Evolutionary conservation across 53 echinoderm and acorn worm genomes (phyloP), one percentile per base, ranked within the genome.

Genomic region (Echinarachnius parma): DNA sequence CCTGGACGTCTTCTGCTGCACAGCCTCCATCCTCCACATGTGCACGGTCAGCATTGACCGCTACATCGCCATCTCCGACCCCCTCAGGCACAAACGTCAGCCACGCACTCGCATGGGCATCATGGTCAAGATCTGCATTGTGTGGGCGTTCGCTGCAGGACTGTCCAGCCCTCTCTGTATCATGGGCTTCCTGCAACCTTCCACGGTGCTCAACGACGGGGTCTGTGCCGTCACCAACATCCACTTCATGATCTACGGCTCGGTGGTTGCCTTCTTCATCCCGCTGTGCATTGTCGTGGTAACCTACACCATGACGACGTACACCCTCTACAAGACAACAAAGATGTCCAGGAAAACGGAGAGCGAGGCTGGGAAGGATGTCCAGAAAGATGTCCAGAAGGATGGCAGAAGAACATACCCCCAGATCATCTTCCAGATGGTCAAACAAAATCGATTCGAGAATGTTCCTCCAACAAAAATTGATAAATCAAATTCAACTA

Each of bases 11-110:
- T 77, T 93, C 32, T 89, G 81, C 25, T 93, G 93, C 28, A 93
- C 93, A 1, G 57, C 93, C 4, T 93, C 93, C 33, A 93, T 93
- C 21, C 69, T 93, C 22, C 93, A 93, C 78, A 89, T 93, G 62
- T 89, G 93, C 64, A 82, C 77, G 53, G 77, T 93, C 71, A 89
- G 86, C 4, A 46, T 89, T 7, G 93, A 89, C 35, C 86, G 93
- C 1, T 93, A 93, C 58, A 63, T 93, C 31, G 93, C 93, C 31
- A 89, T 93, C 59, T 64, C 80, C 47, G 66, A 64, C 34, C 93
- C 93, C 5, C 75, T 89, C 16, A 37, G 65, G 3, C 59, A 61
- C 62, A 60, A 60, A n/a, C 76, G 69, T n/a, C 75, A 80, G 18
- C 59, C 83, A 4, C 58, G 70, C 29, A 78, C 83, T 4, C 31